A percentile compares a stretch with the other conserved stretches of the same genome.
Conservation (phyloP, 2,888 invertebrate species). For the Protonemura montana region DNA sequence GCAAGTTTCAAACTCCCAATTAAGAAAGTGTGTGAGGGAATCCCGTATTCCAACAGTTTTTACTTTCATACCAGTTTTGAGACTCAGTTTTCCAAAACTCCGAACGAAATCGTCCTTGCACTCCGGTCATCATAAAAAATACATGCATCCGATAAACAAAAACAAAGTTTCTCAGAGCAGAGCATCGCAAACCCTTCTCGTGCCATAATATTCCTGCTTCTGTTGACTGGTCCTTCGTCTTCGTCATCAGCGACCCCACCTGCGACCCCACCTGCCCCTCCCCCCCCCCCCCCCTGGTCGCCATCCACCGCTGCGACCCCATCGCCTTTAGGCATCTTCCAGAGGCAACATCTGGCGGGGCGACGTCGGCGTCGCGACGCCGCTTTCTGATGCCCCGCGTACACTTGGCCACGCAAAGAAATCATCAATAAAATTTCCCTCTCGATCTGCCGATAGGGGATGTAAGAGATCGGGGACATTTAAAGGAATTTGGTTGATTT, state of each 20-base stretch:
- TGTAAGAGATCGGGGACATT: conserved; percentile 39
- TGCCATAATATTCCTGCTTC: not conserved
- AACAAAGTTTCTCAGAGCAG: not conserved
- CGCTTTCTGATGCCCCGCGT: conserved; percentile 15
- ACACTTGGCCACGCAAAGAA: conserved; percentile 41
- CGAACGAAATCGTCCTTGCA: not conserved
- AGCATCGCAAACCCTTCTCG: not conserved
- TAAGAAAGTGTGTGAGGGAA: too few species aligned
- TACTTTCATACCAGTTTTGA: not conserved
- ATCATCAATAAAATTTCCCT: conserved; percentile 47
- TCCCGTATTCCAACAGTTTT: not conserved
- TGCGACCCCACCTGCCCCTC: not conserved
- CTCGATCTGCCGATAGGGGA: conserved; percentile 40
- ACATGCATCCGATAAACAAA: not conserved
- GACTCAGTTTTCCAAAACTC: not conserved
- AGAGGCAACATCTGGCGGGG: conserved; percentile 30
- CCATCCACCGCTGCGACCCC: not conserved
- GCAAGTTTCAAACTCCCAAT: too few species aligned
- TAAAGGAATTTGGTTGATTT: conserved; percentile 39
- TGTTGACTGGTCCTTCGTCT: conserved; percentile 23
- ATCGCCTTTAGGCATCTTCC: conserved; percentile 17
- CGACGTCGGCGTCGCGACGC: conserved; percentile 23
- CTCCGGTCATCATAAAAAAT: not conserved
- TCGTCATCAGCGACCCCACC: conserved; percentile 22
- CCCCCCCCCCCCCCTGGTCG: not conserved